phyloP scores from a whole-genome alignment of 2,113 vertebrate species.

The Ophthalmolycus amberensis region DNA sequence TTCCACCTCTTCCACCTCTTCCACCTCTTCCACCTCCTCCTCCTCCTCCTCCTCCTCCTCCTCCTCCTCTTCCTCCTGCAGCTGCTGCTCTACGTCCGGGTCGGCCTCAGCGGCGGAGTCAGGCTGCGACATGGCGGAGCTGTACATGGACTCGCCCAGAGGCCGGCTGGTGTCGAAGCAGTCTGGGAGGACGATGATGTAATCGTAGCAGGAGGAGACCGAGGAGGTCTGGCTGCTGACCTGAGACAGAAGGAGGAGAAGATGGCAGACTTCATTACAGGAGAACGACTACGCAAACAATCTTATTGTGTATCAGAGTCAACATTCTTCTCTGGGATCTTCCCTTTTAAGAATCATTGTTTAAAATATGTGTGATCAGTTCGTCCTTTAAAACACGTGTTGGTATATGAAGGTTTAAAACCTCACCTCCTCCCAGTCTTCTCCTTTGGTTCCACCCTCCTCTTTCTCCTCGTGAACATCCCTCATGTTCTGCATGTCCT shows the following conservation, averaged over 20 bases:
- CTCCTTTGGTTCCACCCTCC: slow-evolving; percentile 69
- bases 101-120: slow-evolving; percentile 55
- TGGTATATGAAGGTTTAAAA: neutral
- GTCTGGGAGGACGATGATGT: slow-evolving; percentile 94
- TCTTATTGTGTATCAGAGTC: neutral
- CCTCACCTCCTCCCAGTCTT: slow-evolving; percentile 89
- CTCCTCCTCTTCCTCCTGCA: slow-evolving; percentile 9
- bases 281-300: neutral
- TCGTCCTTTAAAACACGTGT: neutral
- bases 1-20: slow-evolving; percentile 46
- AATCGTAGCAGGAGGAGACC: slow-evolving; percentile 91
- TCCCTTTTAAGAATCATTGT: neutral
- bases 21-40: neutral
- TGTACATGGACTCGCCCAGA: slow-evolving; percentile 94
- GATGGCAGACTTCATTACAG: neutral
- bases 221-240: slow-evolving; percentile 92
- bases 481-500: slow-evolving; percentile 19
- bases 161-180: slow-evolving; percentile 97
- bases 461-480: slow-evolving; percentile 62
- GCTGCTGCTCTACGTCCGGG: slow-evolving; percentile 24
- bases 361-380: neutral
- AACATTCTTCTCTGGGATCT: neutral
- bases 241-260: slow-evolving; percentile 43
- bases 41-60: neutral
- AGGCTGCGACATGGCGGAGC: slow-evolving; percentile 91